Base-by-base conservation (phyloP, 1,140 invertebrate species). In the Dryas iulia region DNA sequence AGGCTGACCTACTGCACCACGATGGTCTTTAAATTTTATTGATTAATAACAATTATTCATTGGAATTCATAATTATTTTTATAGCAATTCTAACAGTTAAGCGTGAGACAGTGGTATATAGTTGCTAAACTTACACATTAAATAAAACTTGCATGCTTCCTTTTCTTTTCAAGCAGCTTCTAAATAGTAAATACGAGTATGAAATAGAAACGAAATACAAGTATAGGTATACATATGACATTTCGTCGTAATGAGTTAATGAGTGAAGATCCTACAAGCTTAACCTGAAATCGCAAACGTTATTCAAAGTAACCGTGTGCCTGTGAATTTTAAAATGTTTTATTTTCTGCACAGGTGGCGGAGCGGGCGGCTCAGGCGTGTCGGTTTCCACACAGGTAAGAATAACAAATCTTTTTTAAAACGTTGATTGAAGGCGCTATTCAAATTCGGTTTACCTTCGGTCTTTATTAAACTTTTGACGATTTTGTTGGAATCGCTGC, bases 351-450 rank as follows among this genome's bases (percentile, higher is more conserved):
- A 4, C 72, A 89, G 86, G 83, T 83, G 81, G 74, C 72, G 77
- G 71, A 28, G 77, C 71, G 26, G 69, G 79, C 53, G 76, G 79
- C 47, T 77, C 78, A n/a, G 83, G 83, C 54, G 83, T 89, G 57
- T 89, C 86, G 47, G 86, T 89, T 69, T 89, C 86, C 33, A 87
- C 86, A 71, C 84, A 89, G 81, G 86, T 89, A 71, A 77, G 66
- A 52, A 54, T 25, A 66, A 12, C 11, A 61, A 67, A 67, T 54
- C 8, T 59, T 23, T 54, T 67, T 26, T 60, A 60, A 54, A 56
- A 23, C n/a, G n/a, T 59, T 59, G 26, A 31, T 59, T 30, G 39
- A 47, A 47, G 39, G 39, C 39, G 8, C 39, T 47, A 47, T 47
- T 47, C 18, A 47, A 47, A 47, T 47, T 47, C 18, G 39, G 8